A percentile compares a stretch with the other conserved stretches of the same genome.
phyloP scores from a whole-genome alignment of 1,140 invertebrate genomes.

The Drosophila navojoa region DNA sequence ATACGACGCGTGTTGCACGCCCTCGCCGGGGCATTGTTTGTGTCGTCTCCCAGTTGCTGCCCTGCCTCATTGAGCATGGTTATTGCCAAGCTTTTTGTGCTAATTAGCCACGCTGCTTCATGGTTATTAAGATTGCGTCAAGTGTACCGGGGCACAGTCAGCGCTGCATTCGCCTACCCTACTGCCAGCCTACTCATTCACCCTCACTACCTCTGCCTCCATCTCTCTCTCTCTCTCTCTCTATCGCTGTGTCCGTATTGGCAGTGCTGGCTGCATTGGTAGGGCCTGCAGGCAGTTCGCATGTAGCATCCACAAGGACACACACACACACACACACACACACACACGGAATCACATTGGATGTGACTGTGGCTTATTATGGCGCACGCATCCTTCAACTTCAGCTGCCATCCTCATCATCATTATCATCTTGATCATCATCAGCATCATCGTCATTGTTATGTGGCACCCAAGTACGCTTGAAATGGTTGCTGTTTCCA shows the following conservation, averaged over 20 bases:
- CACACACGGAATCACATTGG: slow-evolving; percentile 10
- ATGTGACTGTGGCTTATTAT: slow-evolving; percentile 62
- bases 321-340: slow-evolving; percentile 35
- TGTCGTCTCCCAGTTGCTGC: slow-evolving; percentile 37
- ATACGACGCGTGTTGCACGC: slow-evolving; percentile 79
- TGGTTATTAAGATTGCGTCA: slow-evolving; percentile 84
- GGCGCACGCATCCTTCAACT: slow-evolving; percentile 79
- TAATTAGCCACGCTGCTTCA: slow-evolving; percentile 83
- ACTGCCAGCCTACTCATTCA: background rate
- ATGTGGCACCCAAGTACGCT: slow-evolving; percentile 56
- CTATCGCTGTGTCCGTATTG: slow-evolving; percentile 24
- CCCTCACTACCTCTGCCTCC: too few relatives aligned
- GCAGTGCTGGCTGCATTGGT: slow-evolving; percentile 39
- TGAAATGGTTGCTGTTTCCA: slow-evolving; percentile 35
- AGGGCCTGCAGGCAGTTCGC: slow-evolving; percentile 64
- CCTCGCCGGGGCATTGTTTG: slow-evolving; percentile 59
- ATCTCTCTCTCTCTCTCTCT: background rate
- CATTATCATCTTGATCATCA: slow-evolving; percentile 13
- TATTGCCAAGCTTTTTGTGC: slow-evolving; percentile 83
- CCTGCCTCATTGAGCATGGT: slow-evolving; percentile 82
- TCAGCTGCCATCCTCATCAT: slow-evolving; percentile 56
- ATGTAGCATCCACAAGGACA: slow-evolving; percentile 70
- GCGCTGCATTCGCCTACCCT: slow-evolving; percentile 36
- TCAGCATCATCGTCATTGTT: slow-evolving; percentile 6
- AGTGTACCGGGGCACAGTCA: slow-evolving; percentile 62